These are phyloP conservation scores for Orchestia grillus DNA, from an alignment of 1,140 invertebrate genomes.

Conservation along the genomic window DNA sequence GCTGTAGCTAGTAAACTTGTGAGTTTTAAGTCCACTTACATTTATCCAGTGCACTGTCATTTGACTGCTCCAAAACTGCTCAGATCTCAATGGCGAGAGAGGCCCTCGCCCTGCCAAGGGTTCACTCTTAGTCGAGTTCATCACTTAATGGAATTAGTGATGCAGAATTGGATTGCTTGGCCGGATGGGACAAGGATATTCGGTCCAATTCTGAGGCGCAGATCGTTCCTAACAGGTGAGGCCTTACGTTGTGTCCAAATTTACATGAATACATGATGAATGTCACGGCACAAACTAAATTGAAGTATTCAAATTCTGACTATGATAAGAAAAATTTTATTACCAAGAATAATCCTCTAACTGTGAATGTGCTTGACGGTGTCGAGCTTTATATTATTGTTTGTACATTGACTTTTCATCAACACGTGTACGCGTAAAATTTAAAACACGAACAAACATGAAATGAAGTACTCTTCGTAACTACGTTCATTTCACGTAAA, in stretches of 20 bases:
- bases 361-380: no score
- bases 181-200: neutral
- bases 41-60: neutral
- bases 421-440: neutral
- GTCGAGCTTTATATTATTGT: no score
- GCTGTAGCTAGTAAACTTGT: no score
- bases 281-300: neutral
- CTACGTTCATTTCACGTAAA: no score
- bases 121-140: neutral
- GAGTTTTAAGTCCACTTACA: neutral
- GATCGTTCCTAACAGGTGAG: neutral
- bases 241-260: neutral
- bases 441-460: neutral
- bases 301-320: neutral
- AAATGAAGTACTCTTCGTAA: no score
- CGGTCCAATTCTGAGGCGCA: neutral
- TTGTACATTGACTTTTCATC: neutral
- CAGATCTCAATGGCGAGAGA: neutral
- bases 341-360: no score
- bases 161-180: neutral
- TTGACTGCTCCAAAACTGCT: neutral
- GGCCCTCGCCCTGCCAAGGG: neutral
- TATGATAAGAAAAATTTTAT: neutral
- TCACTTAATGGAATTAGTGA: constrained; percentile 1
- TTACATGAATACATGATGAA: neutral